Base-by-base conservation (phyloP, 2,888 invertebrate genomes). In the Lasioglossum lativentre region DNA sequence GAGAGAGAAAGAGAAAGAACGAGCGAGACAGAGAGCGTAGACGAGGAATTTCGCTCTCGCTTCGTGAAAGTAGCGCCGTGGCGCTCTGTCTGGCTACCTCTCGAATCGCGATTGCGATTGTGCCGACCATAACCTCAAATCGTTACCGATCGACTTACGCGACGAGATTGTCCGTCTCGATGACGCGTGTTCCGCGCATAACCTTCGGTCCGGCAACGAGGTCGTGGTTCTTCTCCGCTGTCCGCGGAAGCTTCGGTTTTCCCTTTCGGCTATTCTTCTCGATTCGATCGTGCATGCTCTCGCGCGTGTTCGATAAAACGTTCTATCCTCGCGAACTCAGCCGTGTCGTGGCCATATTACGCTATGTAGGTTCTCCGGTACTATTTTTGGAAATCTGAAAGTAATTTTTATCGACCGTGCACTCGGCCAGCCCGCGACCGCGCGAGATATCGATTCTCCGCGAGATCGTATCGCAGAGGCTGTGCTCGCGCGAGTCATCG, bases 51-150 rank as follows among this genome's bases (percentile, higher is more conserved):
- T 90, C 86, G 87, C 86, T 91, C 89, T 89, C 89, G 83, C 81
- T 86, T 80, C 87, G 90, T 90, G 89, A 90, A 91, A 91, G 91
- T 90, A 90, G 91, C 91, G 89, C 90, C 91, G 90, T 84, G 91
- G 89, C 88, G 91, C 91, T 89, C 45, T 80, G 85, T 80, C 80
- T 81, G 82, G 82, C 84, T 86, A 85, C 88, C 89, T 86, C 89
- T 86, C 38, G 47, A 77, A 52, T 84, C 75, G 70, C 82, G 83
- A 81, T 75, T 83, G 45, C 78, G 82, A 68, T 79, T 81, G 52
- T 52, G 76, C 78, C 86, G 87, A 87, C 87, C 91, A 90, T 92
- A 92, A 90, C 91, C 92, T 92, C 91, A 89, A 92, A 91, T 42
- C 76, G 70, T 87, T 42, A 1, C 23, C 45, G 73, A 79, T 70